Conservation (phyloP, 2,797 vertebrate genomes). For the Pantherophis alleghaniensis region DNA sequence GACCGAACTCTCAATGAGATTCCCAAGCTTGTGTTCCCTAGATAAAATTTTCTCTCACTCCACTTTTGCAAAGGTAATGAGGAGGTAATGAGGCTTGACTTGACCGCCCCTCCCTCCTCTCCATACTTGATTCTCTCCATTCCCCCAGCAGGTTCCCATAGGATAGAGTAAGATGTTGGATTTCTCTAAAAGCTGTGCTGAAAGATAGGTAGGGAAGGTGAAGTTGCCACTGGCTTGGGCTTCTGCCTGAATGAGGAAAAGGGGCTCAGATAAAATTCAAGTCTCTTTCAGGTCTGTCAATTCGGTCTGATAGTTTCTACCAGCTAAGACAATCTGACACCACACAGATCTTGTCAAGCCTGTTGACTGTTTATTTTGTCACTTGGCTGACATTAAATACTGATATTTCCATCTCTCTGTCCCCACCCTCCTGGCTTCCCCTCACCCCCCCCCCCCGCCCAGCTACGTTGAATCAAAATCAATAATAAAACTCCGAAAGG, state of each 20-base stretch:
- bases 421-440: slow-evolving; percentile 25
- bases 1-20: slow-evolving; percentile 78
- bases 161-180: slow-evolving; percentile 76
- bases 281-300: slow-evolving; percentile 64
- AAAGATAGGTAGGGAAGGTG: slow-evolving; percentile 73
- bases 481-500: slow-evolving; percentile 67
- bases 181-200: slow-evolving; percentile 74
- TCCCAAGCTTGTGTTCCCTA: slow-evolving; percentile 80
- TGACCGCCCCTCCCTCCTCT: slow-evolving; percentile 70
- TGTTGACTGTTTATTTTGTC: slow-evolving; percentile 74
- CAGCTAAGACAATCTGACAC: slow-evolving; percentile 67
- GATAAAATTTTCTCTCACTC: slow-evolving; percentile 80
- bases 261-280: slow-evolving; percentile 66
- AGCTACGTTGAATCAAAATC: slow-evolving; percentile 61
- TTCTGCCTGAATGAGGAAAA: slow-evolving; percentile 61
- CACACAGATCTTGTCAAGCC: slow-evolving; percentile 64
- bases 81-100: slow-evolving; percentile 95
- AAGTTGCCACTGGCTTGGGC: slow-evolving; percentile 67
- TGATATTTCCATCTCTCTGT: slow-evolving; percentile 65
- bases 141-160: slow-evolving; percentile 76
- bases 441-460: neutral
- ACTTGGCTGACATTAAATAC: slow-evolving; percentile 68
- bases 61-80: slow-evolving; percentile 91
- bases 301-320: slow-evolving; percentile 62
- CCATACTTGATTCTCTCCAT: slow-evolving; percentile 73